Percentiles rank a stretch among this genome's conserved stretches.
Evolutionary conservation across 2,888 invertebrate species (phyloP).

Genomic region (Venusia cambrica): DNA sequence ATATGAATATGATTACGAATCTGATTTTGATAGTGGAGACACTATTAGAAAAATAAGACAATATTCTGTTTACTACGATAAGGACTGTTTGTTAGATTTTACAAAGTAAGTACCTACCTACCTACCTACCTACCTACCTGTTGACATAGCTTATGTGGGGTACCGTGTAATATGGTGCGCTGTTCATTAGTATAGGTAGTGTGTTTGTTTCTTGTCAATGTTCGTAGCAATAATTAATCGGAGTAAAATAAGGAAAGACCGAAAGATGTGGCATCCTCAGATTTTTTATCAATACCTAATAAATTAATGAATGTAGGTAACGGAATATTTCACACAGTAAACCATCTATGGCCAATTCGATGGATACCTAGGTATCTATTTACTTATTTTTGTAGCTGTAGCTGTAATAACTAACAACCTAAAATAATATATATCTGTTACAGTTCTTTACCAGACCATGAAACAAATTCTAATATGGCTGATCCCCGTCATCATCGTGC

Average conservation of each 20-base stretch:
- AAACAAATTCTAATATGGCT: constrained; percentile 1
- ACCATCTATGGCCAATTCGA: too few relatives aligned
- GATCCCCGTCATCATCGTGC: not conserved
- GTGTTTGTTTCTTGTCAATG: too few relatives aligned
- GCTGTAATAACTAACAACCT: too few relatives aligned
- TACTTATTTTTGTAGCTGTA: not conserved
- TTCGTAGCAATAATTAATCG: too few relatives aligned
- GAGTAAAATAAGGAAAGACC: too few relatives aligned
- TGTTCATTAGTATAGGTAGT: too few relatives aligned
- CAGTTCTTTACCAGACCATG: constrained; percentile 19
- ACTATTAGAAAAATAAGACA: constrained; percentile 60
- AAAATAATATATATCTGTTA: constrained; percentile 3
- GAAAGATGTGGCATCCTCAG: too few relatives aligned
- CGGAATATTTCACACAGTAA: too few relatives aligned
- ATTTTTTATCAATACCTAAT: too few relatives aligned
- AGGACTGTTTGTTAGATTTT: constrained; percentile 62
- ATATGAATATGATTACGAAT: constrained; percentile 59
- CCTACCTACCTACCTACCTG: not conserved
- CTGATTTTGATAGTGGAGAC: constrained; percentile 56
- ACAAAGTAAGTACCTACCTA: constrained; percentile 40
- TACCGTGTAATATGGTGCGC: too few relatives aligned
- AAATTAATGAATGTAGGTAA: too few relatives aligned
- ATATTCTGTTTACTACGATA: constrained; percentile 68
- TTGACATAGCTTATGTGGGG: too few relatives aligned
- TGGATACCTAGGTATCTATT: not conserved